phyloP scores from a whole-genome alignment of 2,797 vertebrate genomes.

The Amphiprion clarkii region DNA sequence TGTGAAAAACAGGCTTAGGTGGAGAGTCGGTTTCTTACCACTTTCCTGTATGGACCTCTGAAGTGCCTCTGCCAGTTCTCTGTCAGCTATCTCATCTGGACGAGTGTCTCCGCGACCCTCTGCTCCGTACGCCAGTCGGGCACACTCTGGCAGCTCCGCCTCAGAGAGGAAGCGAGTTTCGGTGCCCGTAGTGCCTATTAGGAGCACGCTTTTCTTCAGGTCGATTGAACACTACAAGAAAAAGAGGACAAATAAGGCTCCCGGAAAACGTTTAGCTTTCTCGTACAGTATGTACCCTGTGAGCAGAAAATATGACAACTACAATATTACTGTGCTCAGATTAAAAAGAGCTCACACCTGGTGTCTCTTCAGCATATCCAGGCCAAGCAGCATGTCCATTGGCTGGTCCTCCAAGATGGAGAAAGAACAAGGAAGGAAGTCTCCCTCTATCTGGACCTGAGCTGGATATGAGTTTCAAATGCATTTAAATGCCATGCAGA shows the following conservation, averaged over 20 bases:
- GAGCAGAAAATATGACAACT: not conserved
- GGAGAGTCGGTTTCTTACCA: constrained; percentile 83
- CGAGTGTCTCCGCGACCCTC: constrained; percentile 90
- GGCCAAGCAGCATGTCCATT: constrained; percentile 98
- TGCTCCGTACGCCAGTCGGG: constrained; percentile 92
- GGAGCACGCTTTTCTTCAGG: constrained; percentile 94
- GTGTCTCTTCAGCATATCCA: constrained; percentile 99
- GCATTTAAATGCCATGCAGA: constrained; percentile 6
- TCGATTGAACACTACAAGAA: constrained; percentile 93
- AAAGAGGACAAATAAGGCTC: constrained; percentile 10
- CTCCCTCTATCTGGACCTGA: constrained; percentile 99
- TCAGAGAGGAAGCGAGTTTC: constrained; percentile 97
- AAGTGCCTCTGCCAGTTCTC: constrained; percentile 95
- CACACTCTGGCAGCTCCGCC: constrained; percentile 96
- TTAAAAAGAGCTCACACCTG: constrained; percentile 86
- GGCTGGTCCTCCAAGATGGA: constrained; percentile 99
- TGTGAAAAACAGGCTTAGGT: constrained; percentile 51
- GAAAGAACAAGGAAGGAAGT: constrained; percentile 98
- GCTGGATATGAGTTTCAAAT: constrained; percentile 80
- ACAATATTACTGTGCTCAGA: not conserved
- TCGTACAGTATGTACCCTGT: not conserved
- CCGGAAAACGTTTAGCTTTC: not conserved
- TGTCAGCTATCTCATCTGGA: constrained; percentile 94
- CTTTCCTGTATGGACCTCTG: constrained; percentile 97
- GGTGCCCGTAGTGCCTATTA: constrained; percentile 96